These are phyloP conservation scores for Aspidapion aeneum DNA, from an alignment of 2,888 invertebrate species.

Conservation along the genomic window DNA sequence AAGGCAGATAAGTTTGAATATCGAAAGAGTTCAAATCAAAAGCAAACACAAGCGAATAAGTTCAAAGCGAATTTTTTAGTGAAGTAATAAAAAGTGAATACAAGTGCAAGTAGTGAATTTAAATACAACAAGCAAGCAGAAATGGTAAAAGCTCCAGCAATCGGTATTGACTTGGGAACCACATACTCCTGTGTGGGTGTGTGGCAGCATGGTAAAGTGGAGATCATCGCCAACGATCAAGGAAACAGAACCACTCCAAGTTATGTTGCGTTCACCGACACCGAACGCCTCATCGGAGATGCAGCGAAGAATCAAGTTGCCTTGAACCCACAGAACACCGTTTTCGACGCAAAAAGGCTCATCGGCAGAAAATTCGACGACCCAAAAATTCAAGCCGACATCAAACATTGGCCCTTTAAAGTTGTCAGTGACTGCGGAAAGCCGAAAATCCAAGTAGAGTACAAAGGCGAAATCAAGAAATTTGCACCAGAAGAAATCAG, in stretches of 20 bases:
- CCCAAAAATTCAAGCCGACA: slow-evolving; percentile 70
- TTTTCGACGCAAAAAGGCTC: slow-evolving; percentile 68
- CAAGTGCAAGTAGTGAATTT: background rate
- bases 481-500: slow-evolving; percentile 70
- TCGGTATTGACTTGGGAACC: slow-evolving; percentile 83
- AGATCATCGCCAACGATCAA: slow-evolving; percentile 82
- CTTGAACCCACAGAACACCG: slow-evolving; percentile 70
- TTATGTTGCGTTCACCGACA: slow-evolving; percentile 70
- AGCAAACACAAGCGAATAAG: background rate
- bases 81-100: background rate
- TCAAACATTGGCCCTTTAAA: slow-evolving; percentile 82
- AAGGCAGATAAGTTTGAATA: slow-evolving; percentile 18
- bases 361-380: slow-evolving; percentile 79
- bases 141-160: slow-evolving; percentile 52
- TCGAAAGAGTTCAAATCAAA: slow-evolving; percentile 52
- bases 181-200: slow-evolving; percentile 84
- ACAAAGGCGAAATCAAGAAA: slow-evolving; percentile 60
- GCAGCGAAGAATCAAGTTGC: slow-evolving; percentile 70
- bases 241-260: slow-evolving; percentile 84
- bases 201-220: slow-evolving; percentile 78
- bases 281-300: slow-evolving; percentile 65
- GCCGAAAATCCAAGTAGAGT: slow-evolving; percentile 65
- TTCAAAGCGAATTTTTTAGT: background rate
- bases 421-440: slow-evolving; percentile 63
- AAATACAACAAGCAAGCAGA: slow-evolving; percentile 16